Percentiles rank a stretch among this genome's conserved stretches.
These are phyloP conservation scores for Zootermopsis nevadensis DNA, from an alignment of 2,888 invertebrate species.

Conservation along the genomic window DNA sequence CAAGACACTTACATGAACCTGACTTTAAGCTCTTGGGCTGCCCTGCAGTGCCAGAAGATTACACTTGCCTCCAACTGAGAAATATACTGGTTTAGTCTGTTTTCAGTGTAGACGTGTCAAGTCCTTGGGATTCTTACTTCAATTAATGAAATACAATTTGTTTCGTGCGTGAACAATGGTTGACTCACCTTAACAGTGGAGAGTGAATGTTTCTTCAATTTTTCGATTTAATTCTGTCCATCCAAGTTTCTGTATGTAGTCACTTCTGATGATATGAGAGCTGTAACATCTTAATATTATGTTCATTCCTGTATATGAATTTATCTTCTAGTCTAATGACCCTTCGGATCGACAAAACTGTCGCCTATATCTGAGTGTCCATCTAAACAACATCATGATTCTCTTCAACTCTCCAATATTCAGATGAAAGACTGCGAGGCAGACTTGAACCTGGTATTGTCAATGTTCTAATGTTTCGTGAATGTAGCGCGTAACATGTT, in stretches of 20 bases:
- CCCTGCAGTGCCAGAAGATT: background rate
- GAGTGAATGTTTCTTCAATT: background rate
- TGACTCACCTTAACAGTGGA: background rate
- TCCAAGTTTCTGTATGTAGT: background rate
- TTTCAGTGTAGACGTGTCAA: background rate
- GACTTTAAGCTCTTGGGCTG: background rate
- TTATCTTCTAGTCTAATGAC: background rate
- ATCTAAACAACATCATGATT: too few relatives aligned
- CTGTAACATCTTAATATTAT: too few relatives aligned
- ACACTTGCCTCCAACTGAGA: slow-evolving; percentile 19
- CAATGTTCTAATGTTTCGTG: too few relatives aligned
- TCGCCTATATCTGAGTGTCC: too few relatives aligned
- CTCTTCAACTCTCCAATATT: too few relatives aligned
- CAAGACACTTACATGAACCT: too few relatives aligned
- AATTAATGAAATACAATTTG: background rate
- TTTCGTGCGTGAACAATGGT: background rate
- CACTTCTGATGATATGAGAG: background rate
- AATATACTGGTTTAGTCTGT: too few relatives aligned
- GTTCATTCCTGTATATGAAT: background rate
- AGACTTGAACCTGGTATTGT: too few relatives aligned
- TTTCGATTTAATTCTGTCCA: background rate
- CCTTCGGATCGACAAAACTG: too few relatives aligned
- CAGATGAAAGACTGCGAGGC: too few relatives aligned
- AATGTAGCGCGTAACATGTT: too few relatives aligned
- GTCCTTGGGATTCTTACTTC: background rate